Evolutionary conservation across 2,113 vertebrate genomes (phyloP), one percentile per base, ranked within the genome.

Genomic region (Hylia prasina): DNA sequence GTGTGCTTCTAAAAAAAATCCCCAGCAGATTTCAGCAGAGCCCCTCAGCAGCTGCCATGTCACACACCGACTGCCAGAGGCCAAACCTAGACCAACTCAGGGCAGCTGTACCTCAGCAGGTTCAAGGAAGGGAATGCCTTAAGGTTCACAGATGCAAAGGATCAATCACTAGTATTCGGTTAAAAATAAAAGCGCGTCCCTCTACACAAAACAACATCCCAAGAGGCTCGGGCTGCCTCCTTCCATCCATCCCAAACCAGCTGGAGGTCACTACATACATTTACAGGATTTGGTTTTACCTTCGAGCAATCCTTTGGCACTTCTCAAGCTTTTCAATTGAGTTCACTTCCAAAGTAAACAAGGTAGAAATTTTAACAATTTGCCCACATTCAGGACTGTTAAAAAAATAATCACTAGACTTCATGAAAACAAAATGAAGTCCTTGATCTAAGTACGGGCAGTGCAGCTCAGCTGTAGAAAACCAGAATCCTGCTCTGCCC

Each of bases 401-500:
- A 63, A 65, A 89, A 82, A 57, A 81, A 54, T 6, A 58, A 65
- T n/a, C 5, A 16, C 42, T 57, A 6, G 82, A 45, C 79, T 90
- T 64, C 64, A 22, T 4, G 39, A 48, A 53, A 44, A 37, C 7
- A 16, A 66, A 84, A 27, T 0, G 17, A 82, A 92, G 79, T 56
- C 76, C 23, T 92, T 7, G 0, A 35, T 44, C 27, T 6, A 24
- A 53, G 31, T 5, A 7, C 1, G 28, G 56, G 78, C 51, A n/a
- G 68, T 1, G 63, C 78, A 57, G 84, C 42, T 85, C 45, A 24
- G 37, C 2, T 12, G 30, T 25, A 25, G 11, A 13, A 37, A 54
- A 65, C 21, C 45, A 87, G 30, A 58, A 13, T 61, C 75, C 80
- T 66, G 35, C 75, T 96, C 89, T 79, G 90, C 89, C 93, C 78